Evolutionary conservation across 1,140 invertebrate species (phyloP), one percentile per base, ranked within the genome.

Genomic region (Panagrolaimus sp.): DNA sequence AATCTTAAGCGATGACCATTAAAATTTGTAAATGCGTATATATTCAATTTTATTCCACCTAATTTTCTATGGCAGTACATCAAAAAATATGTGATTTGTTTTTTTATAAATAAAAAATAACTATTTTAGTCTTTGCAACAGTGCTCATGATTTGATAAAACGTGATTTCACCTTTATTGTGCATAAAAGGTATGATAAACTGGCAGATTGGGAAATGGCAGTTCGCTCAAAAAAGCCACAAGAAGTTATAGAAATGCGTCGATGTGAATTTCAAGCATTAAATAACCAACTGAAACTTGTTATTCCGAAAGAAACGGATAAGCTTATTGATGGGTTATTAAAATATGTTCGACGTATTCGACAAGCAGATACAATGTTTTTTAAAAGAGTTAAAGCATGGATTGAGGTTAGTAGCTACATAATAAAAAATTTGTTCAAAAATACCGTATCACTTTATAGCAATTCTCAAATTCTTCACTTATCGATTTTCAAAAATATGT

Each of bases 111-210:
- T 38, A n/a, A n/a, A 38, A 38, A 38, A 20, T 57, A 27, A 25
- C 20, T 57, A 57, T 57, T 57, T n/a, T 57, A 57, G 51, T 16
- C n/a, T 57, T 9, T 25, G 20, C 20, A 57, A 27, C 51, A 57
- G 51, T 57, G 51, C 51, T 20, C 51, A 57, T 57, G 51, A 57
- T 27, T 27, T 57, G 1, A 27, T 27, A 23, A 57, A 57, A 27
- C 51, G 51, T 13, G 51, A 57, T 27, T 57, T 57, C 20, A 57
- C 51, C n/a, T 27, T 25, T 57, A 57, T 77, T 47, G 76, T 77
- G 23, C 68, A 79, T n/a, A 78, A 78, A 70, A 48, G 75, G 9
- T 77, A 67, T 61, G 75, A 77, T 63, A 77, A 77, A 68, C 48
- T 77, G 20, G 75, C 75, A 23, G 75, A 77, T 46, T 77, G 69